Evolutionary conservation across 2,113 vertebrate genomes (phyloP).

Genomic region (Trematomus loennbergii): DNA sequence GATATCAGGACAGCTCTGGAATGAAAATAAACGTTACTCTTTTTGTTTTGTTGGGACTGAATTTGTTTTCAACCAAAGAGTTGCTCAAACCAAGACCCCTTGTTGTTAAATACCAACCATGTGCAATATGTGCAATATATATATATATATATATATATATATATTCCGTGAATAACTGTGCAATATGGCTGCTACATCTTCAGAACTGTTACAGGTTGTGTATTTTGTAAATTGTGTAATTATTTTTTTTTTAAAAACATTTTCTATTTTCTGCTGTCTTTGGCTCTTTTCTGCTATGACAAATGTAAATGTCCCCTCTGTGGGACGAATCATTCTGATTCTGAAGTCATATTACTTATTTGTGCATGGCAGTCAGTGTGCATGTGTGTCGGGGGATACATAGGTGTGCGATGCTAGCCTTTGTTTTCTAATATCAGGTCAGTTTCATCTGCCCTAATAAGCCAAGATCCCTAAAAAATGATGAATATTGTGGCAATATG

Average conservation of each 20-base stretch:
- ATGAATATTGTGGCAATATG: slow-evolving; percentile 60
- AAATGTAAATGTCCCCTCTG: too few species aligned
- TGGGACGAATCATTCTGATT: too few species aligned
- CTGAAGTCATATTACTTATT: not conserved
- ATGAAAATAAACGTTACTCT: slow-evolving; percentile 4
- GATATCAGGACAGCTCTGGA: not conserved
- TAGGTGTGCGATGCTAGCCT: slow-evolving; percentile 17
- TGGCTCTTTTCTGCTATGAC: too few species aligned
- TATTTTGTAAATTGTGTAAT: too few species aligned
- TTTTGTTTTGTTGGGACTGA: not conserved
- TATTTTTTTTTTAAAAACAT: too few species aligned
- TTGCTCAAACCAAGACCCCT: not conserved
- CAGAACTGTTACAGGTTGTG: too few species aligned
- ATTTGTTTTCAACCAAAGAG: not conserved
- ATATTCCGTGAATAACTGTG: too few species aligned
- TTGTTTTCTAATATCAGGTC: slow-evolving; percentile 38
- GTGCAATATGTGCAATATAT: too few species aligned
- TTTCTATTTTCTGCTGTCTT: too few species aligned
- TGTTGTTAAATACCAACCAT: too few species aligned
- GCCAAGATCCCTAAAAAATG: slow-evolving; percentile 26
- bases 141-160: too few species aligned
- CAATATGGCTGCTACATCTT: too few species aligned
- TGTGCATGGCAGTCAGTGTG: not conserved
- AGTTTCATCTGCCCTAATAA: slow-evolving; percentile 33
- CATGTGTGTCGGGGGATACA: slow-evolving; percentile 2